Conservation (phyloP, 2,113 vertebrate species). For the Crotalus tigris region DNA sequence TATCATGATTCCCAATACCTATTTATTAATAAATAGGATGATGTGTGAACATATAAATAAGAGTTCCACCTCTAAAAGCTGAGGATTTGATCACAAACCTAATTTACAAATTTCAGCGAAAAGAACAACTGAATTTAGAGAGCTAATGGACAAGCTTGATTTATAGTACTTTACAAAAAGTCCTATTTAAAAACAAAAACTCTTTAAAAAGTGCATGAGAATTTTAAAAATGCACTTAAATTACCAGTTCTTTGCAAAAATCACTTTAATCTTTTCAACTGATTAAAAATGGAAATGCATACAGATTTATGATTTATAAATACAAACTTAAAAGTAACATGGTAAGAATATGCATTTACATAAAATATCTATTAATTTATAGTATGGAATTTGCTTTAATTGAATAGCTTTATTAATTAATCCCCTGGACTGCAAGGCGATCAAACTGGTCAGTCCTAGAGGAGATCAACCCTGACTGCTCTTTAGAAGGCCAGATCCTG, state of each 20-base stretch:
- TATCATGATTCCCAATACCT: neutral
- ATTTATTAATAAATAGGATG: neutral
- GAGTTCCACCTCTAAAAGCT: neutral
- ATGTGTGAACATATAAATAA: neutral
- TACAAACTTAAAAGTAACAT: neutral
- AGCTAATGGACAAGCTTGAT: neutral
- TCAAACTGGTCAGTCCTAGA: too few relatives aligned
- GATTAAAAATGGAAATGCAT: neutral
- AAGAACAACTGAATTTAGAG: neutral
- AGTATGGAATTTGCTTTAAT: neutral
- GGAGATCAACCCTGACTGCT: too few relatives aligned
- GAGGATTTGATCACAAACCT: neutral
- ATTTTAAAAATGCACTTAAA: neutral
- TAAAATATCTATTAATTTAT: neutral
- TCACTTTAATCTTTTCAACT: neutral
- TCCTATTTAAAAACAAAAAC: neutral
- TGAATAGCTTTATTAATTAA: neutral
- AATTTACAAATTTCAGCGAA: neutral
- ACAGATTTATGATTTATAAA: neutral
- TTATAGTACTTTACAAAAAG: neutral
- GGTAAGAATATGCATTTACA: neutral
- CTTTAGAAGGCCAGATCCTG: too few relatives aligned
- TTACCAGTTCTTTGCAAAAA: neutral
- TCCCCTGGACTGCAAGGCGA: too few relatives aligned
- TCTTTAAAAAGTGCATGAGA: neutral